Conservation (phyloP, 1,140 invertebrate species). For the Charaxes varanes region DNA sequence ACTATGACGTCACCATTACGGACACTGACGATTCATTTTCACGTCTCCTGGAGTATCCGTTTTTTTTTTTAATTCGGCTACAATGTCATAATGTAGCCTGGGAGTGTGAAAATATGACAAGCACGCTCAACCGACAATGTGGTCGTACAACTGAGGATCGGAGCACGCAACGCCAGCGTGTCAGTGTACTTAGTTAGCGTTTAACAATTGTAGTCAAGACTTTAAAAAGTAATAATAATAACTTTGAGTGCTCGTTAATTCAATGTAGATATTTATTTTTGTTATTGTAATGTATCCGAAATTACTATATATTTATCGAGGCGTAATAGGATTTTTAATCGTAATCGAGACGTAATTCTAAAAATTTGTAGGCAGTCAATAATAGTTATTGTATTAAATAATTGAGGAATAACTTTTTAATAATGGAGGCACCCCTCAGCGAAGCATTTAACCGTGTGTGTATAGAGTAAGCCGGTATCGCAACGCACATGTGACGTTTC, state of each 20-base stretch:
- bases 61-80: slow-evolving; percentile 10
- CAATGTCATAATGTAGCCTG: not conserved
- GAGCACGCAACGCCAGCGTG: slow-evolving; percentile 21
- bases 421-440: slow-evolving; percentile 25
- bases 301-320: slow-evolving; percentile 66
- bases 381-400: slow-evolving; percentile 6
- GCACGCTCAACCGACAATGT: too few relatives aligned
- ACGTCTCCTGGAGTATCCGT: too few relatives aligned
- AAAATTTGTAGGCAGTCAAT: slow-evolving; percentile 20
- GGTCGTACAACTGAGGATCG: too few relatives aligned
- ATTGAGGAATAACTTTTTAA: slow-evolving; percentile 12
- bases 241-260: slow-evolving; percentile 65
- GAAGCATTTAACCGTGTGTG: slow-evolving; percentile 50
- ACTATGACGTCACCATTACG: too few relatives aligned
- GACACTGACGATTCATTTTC: too few relatives aligned
- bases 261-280: slow-evolving; percentile 74
- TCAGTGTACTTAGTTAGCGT: slow-evolving; percentile 68
- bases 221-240: slow-evolving; percentile 60
- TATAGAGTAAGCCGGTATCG: slow-evolving; percentile 34
- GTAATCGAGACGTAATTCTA: slow-evolving; percentile 24
- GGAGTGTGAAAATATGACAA: too few relatives aligned
- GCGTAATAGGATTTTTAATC: slow-evolving; percentile 40
- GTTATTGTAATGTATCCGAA: slow-evolving; percentile 67
- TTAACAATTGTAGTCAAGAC: slow-evolving; percentile 58
- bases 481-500: slow-evolving; percentile 27